phyloP scores from a whole-genome alignment of 2,888 invertebrate species.

The Pteria penguin region DNA sequence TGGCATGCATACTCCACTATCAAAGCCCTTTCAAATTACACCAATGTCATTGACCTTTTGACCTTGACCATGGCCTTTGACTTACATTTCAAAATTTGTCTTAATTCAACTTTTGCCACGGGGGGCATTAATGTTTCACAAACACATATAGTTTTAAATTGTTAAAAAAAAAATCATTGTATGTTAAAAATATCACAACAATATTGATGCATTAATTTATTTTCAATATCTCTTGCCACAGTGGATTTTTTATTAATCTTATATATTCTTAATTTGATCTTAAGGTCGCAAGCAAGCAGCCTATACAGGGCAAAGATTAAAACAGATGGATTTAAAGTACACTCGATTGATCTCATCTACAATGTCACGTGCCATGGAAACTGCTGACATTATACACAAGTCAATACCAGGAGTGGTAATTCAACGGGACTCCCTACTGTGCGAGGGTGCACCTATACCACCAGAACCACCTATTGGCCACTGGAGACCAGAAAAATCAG shows the following conservation, averaged over 20 bases:
- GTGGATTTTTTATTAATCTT: neutral
- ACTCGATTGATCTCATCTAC: constrained; percentile 91
- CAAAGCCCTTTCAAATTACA: no score
- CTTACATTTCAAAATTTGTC: no score
- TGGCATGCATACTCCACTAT: no score
- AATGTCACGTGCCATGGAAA: constrained; percentile 96
- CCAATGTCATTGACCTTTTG: no score
- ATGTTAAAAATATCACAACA: neutral
- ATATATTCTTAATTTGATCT: constrained; percentile 2
- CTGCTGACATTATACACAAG: constrained; percentile 89
- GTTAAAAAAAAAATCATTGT: no score
- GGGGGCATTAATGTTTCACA: no score
- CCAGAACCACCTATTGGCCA: constrained; percentile 94
- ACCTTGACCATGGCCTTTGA: no score
- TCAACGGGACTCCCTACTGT: constrained; percentile 86
- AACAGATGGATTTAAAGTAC: constrained; percentile 89
- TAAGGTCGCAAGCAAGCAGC: constrained; percentile 92
- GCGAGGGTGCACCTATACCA: constrained; percentile 96
- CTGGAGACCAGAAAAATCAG: constrained; percentile 91
- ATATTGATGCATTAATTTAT: no score
- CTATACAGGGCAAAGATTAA: constrained; percentile 89
- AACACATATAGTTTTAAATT: no score
- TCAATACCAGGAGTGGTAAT: constrained; percentile 82
- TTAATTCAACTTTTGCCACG: no score
- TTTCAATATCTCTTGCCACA: neutral